phyloP scores from a whole-genome alignment of 2,113 vertebrate species.

The Butorides virescens region DNA sequence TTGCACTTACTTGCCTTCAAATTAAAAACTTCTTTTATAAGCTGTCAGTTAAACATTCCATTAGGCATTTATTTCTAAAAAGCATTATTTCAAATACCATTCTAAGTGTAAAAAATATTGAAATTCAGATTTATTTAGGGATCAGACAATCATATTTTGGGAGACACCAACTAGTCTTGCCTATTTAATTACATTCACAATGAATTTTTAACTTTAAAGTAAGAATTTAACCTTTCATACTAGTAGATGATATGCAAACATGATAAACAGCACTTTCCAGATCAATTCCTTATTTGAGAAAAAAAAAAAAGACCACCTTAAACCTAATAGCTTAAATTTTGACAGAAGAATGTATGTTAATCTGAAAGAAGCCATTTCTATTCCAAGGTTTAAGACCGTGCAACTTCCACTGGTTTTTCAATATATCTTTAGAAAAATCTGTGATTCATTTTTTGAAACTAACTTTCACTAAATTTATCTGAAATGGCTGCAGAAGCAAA shows the following conservation, averaged over 20 bases:
- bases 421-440: not conserved
- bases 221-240: not conserved
- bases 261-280: not conserved
- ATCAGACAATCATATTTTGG: not conserved
- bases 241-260: not conserved
- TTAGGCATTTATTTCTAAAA: not conserved
- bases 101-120: not conserved
- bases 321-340: not conserved
- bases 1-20: not conserved
- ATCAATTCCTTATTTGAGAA: not conserved
- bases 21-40: not conserved
- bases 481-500: not conserved
- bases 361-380: not conserved
- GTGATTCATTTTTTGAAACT: not conserved
- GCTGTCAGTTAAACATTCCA: not conserved
- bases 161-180: not conserved
- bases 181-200: not conserved
- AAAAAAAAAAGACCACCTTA: not conserved
- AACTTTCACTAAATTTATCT: not conserved
- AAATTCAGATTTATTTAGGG: not conserved
- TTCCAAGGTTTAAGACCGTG: not conserved
- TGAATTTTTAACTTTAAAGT: not conserved
- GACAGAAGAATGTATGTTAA: not conserved
- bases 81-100: not conserved
- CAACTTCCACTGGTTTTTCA: not conserved